Evolutionary conservation across 2,113 vertebrate species (phyloP).

Genomic region (Paracanthobrama guichenoti): DNA sequence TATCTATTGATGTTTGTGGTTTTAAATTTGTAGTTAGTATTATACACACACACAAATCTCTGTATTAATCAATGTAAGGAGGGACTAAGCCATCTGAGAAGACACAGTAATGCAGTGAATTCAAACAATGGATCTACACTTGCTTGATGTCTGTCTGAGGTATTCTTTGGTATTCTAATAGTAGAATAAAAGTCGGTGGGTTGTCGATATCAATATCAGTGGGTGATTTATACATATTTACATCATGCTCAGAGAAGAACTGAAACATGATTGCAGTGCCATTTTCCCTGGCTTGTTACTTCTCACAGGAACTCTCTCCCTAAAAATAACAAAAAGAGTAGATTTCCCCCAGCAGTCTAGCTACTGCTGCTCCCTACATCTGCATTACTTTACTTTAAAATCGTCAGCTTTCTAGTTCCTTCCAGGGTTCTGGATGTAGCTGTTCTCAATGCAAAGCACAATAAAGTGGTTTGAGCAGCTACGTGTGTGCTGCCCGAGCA

Average conservation of each 20-base stretch:
- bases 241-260: constrained; percentile 65
- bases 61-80: constrained; percentile 2
- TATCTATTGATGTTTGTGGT: neutral
- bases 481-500: constrained; percentile 85
- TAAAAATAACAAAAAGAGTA: constrained; percentile 6
- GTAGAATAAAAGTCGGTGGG: constrained; percentile 28
- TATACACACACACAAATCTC: neutral
- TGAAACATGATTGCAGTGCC: constrained; percentile 54
- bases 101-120: neutral
- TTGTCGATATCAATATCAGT: constrained; percentile 5
- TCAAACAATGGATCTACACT: constrained; percentile 3
- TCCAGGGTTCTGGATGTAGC: constrained; percentile 78
- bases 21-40: neutral
- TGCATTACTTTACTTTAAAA: constrained; percentile 21
- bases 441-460: constrained; percentile 94
- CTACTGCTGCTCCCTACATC: constrained; percentile 21
- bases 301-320: constrained; percentile 17
- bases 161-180: constrained; percentile 75
- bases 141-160: constrained; percentile 45
- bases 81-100: neutral
- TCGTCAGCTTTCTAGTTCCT: constrained; percentile 68
- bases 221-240: constrained; percentile 74
- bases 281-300: constrained; percentile 37
- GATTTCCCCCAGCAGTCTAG: constrained; percentile 31
- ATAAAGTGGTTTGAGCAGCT: constrained; percentile 87